Evolutionary conservation across 2,113 vertebrate species (phyloP).

Genomic region (Cryptomyrus ogoouensis): DNA sequence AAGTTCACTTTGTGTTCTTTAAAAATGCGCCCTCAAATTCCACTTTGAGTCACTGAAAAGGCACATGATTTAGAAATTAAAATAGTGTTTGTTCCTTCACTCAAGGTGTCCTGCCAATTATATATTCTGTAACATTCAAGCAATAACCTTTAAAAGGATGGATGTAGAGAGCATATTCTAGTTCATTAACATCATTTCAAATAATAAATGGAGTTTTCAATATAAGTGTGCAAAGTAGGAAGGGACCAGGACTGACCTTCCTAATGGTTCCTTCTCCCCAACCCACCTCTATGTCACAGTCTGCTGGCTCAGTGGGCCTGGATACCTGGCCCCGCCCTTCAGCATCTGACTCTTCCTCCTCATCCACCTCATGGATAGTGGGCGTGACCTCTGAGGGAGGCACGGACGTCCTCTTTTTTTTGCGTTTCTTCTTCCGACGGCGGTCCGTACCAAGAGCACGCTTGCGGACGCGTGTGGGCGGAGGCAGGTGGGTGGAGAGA

Average conservation of each 20-base stretch:
- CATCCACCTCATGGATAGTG: conserved; percentile 89
- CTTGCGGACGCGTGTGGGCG: conserved; percentile 75
- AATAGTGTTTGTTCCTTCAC: not conserved
- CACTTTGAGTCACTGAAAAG: not conserved
- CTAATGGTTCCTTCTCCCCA: not conserved
- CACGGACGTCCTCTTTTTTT: conserved; percentile 84
- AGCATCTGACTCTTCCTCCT: conserved; percentile 67
- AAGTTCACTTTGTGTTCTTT: not conserved
- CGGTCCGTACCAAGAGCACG: conserved; percentile 63
- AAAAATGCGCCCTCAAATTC: not conserved
- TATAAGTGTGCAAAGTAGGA: not conserved
- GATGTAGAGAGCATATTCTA: not conserved
- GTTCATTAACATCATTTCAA: not conserved
- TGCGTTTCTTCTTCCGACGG: conserved; percentile 73
- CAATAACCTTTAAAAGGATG: not conserved
- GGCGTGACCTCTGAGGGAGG: conserved; percentile 85
- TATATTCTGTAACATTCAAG: not conserved
- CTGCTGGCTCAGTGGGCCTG: conserved; percentile 43
- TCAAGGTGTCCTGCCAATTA: not conserved
- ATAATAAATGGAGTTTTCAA: not conserved
- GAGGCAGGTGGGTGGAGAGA: conserved; percentile 85
- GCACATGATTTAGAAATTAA: not conserved
- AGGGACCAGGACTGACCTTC: not conserved
- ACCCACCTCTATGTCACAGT: conserved; percentile 70
- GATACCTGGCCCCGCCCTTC: conserved; percentile 61